Conservation (phyloP, 2,888 invertebrate species). For the Dynastes grantii region DNA sequence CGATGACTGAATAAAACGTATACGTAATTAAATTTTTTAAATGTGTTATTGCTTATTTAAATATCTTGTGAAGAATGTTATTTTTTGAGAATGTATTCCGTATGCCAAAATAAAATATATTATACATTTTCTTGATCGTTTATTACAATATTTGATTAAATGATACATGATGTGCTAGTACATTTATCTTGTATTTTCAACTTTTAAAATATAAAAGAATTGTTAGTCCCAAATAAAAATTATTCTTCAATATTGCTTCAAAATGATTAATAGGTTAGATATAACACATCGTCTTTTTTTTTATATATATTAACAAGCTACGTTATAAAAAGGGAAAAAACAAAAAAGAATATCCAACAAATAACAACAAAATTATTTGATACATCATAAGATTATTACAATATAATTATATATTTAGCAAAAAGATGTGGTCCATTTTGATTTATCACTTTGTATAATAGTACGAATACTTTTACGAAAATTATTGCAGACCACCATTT, state of each 20-base stretch:
- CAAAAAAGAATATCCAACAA: conserved; percentile 14
- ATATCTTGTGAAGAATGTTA: not conserved
- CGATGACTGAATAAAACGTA: conserved; percentile 20
- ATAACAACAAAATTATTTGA: conserved; percentile 16
- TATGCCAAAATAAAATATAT: conserved; percentile 20
- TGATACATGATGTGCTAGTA: conserved; percentile 43
- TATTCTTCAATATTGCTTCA: not conserved
- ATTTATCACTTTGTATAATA: not conserved
- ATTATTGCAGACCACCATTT: conserved; percentile 17
- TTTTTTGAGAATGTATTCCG: conserved; percentile 5
- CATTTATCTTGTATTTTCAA: conserved; percentile 12
- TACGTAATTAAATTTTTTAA: too few relatives aligned
- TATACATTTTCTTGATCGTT: conserved; percentile 25
- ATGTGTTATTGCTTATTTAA: conserved; percentile 27
- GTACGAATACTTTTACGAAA: not conserved
- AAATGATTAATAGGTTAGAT: not conserved
- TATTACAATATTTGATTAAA: conserved; percentile 43
- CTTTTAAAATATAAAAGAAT: conserved; percentile 5
- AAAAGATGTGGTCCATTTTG: conserved; percentile 27
- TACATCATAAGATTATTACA: not conserved
- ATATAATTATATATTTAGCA: conserved; percentile 15
- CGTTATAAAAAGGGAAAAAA: not conserved
- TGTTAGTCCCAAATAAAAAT: not conserved
- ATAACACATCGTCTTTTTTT: conserved; percentile 9
- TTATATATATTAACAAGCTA: conserved; percentile 16